These are phyloP conservation scores for Thomomys bottae DNA, from an alignment of 2,113 vertebrate species.

Conservation along the genomic window DNA sequence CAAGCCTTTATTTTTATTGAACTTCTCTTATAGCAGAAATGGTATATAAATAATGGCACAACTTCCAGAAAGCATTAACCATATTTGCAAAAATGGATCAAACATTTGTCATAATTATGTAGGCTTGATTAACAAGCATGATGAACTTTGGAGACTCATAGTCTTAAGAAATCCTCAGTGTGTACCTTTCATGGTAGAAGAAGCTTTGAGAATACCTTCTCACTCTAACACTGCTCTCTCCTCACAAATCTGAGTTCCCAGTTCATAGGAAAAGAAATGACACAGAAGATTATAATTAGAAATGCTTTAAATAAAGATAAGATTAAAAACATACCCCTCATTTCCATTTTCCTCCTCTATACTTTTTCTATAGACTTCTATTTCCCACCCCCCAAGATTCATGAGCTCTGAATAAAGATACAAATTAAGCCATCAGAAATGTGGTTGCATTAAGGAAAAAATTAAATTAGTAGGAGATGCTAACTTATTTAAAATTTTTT, in stretches of 20 bases:
- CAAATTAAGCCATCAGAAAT: slow-evolving; percentile 30
- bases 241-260: neutral
- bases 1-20: neutral
- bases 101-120: neutral
- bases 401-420: neutral
- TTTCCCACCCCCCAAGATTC: neutral
- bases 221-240: neutral
- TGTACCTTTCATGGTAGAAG: neutral
- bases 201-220: neutral
- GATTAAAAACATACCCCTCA: neutral
- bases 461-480: slow-evolving; percentile 44
- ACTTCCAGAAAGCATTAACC: neutral
- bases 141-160: neutral
- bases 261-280: neutral
- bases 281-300: neutral
- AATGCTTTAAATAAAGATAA: neutral
- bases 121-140: neutral
- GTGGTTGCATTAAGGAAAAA: slow-evolving; percentile 30
- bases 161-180: slow-evolving; percentile 2
- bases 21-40: neutral
- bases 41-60: neutral
- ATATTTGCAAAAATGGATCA: neutral
- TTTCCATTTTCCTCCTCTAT: neutral
- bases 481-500: slow-evolving; percentile 33
- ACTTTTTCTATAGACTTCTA: neutral